phyloP scores from a whole-genome alignment of 2,797 vertebrate species.

The Galago senegalensis region DNA sequence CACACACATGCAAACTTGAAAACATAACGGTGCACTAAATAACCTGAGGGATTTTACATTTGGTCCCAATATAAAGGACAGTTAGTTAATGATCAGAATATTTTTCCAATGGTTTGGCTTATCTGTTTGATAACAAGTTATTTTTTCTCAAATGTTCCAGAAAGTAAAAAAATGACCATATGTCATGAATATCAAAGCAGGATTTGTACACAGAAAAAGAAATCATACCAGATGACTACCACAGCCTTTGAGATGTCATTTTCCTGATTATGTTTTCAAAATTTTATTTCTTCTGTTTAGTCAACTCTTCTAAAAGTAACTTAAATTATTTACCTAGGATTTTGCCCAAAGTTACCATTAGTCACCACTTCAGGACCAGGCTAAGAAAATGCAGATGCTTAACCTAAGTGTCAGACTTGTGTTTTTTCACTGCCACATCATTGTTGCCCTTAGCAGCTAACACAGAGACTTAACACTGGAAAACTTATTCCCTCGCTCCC shows the following conservation, averaged over 20 bases:
- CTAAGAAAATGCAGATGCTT: background rate
- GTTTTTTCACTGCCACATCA: background rate
- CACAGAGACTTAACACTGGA: background rate
- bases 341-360: conserved; percentile 13
- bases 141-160: background rate
- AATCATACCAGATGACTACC: background rate
- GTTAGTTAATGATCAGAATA: background rate
- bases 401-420: background rate
- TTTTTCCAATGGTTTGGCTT: background rate
- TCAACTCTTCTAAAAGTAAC: conserved; percentile 26
- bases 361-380: background rate
- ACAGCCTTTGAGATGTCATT: background rate
- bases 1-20: background rate
- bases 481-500: background rate
- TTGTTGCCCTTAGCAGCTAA: background rate
- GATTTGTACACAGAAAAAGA: background rate
- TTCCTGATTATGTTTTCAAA: conserved; percentile 1
- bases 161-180: background rate
- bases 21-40: background rate
- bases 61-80: background rate
- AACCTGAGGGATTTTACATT: background rate
- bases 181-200: background rate
- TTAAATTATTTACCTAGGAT: background rate
- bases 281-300: background rate
- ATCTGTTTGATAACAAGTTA: background rate